Base-by-base conservation (phyloP, 2,888 invertebrate genomes). In the Perizoma affinitatum region DNA sequence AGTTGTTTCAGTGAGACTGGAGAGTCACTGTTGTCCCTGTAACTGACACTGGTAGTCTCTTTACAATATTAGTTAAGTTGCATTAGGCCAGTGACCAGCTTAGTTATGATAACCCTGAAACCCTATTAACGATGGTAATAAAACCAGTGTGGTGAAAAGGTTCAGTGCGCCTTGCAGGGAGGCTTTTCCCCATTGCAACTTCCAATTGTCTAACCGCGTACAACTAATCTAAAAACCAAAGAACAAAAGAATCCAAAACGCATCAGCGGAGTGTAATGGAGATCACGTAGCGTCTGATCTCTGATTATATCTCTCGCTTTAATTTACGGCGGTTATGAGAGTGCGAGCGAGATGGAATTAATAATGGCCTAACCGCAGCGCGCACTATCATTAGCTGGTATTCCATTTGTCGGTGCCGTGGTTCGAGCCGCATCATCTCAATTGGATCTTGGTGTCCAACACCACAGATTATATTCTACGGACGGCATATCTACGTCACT, bases 301-400 rank as follows among this genome's bases (percentile, higher is more conserved):
- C 78, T 79, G 84, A 84, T 87, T 82, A 76, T 69, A 73, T 78
- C 77, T 88, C 87, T 83, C 86, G 73, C 83, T 90, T 84, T 85
- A 84, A 85, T 87, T 84, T 80, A 79, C 75, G 72, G 69, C 69
- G 63, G 67, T 69, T 67, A 69, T 66, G 57, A 64, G 68, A 72
- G 90, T 80, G 84, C 72, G 87, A 91, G 83, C 57, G 88, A 83
- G 91, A 90, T 67, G 78, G 81, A 80, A 69, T 84, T 86, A 87
- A 88, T 90, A 84, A 90, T 82, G 85, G 84, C 75, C 79, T 86
- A 86, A 90, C 90, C 90, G 82, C 90, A 90, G 79, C 83, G 72
- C 77, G 74, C 74, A 78, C 85, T 88, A 85, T 90, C 88, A 90
- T 90, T 90, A 90, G 80, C 74, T 76, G 71, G 80, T 83, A 76